Evolutionary conservation across 2,797 vertebrate genomes (phyloP).

Genomic region (Malurus leucopterus): DNA sequence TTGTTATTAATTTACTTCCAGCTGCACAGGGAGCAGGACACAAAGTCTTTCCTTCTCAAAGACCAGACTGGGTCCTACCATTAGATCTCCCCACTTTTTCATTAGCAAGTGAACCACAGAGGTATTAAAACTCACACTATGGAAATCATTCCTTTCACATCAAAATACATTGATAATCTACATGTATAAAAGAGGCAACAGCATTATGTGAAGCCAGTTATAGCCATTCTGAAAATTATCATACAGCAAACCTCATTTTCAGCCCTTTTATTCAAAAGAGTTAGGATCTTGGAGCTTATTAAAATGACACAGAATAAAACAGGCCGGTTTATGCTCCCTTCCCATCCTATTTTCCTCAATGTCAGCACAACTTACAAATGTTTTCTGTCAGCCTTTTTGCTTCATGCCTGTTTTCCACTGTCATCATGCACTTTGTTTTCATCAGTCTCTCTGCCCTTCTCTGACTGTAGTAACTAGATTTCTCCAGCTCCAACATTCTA

Average conservation of each 20-base stretch:
- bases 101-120: neutral
- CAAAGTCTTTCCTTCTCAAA: neutral
- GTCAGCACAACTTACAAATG: slow-evolving; percentile 17
- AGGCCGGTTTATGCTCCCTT: neutral
- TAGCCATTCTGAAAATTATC: neutral
- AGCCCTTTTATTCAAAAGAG: neutral
- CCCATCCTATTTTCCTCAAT: neutral
- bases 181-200: neutral
- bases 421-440: slow-evolving; percentile 35
- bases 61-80: neutral
- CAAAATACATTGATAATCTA: neutral
- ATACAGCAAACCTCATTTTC: neutral
- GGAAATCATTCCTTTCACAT: neutral
- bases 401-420: neutral
- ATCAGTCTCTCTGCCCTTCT: neutral
- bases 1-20: neutral
- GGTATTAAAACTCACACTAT: neutral
- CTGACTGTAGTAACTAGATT: slow-evolving; percentile 30
- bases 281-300: neutral
- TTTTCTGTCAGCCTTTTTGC: slow-evolving; percentile 25
- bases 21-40: neutral
- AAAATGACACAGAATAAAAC: neutral
- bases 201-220: neutral
- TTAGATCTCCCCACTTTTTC: neutral
- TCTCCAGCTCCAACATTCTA: neutral